Evolutionary conservation across 2,113 vertebrate species (phyloP).

Genomic region (Microcebus murinus): DNA sequence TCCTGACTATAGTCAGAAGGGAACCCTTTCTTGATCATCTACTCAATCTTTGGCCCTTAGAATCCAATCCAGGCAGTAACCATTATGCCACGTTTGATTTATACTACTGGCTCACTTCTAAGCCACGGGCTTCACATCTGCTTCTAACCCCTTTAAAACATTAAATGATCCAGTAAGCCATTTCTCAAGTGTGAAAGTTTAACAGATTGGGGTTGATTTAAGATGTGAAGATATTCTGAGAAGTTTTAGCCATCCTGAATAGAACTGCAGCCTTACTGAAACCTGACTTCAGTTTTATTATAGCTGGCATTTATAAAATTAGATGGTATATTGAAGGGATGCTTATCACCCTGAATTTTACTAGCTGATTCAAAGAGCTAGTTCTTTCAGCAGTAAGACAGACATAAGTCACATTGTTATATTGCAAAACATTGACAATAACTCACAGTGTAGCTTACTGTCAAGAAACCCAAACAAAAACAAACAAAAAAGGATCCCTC

Average conservation of each 20-base stretch:
- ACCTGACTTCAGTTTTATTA: conserved; percentile 52
- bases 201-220: conserved; percentile 61
- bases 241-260: conserved; percentile 47
- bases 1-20: conserved; percentile 19
- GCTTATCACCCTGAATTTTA: conserved; percentile 57
- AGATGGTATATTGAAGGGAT: conserved; percentile 32
- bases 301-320: conserved; percentile 58
- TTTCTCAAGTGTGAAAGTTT: conserved; percentile 54
- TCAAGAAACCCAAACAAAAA: conserved; percentile 62
- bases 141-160: conserved; percentile 52
- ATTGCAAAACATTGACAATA: conserved; percentile 10
- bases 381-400: neutral
- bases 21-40: conserved; percentile 60
- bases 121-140: conserved; percentile 37
- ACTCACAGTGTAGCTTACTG: conserved; percentile 43
- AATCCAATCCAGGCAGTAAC: conserved; percentile 54
- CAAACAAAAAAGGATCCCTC: conserved; percentile 38
- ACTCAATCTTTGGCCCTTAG: conserved; percentile 58
- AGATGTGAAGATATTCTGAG: conserved; percentile 46
- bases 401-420: conserved; percentile 8
- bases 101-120: conserved; percentile 39
- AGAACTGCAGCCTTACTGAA: conserved; percentile 49
- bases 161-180: conserved; percentile 59
- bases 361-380: conserved; percentile 37
- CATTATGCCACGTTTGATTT: conserved; percentile 64